These are phyloP conservation scores for Verasper variegatus DNA, from an alignment of 2,113 vertebrate genomes.

Conservation along the genomic window DNA sequence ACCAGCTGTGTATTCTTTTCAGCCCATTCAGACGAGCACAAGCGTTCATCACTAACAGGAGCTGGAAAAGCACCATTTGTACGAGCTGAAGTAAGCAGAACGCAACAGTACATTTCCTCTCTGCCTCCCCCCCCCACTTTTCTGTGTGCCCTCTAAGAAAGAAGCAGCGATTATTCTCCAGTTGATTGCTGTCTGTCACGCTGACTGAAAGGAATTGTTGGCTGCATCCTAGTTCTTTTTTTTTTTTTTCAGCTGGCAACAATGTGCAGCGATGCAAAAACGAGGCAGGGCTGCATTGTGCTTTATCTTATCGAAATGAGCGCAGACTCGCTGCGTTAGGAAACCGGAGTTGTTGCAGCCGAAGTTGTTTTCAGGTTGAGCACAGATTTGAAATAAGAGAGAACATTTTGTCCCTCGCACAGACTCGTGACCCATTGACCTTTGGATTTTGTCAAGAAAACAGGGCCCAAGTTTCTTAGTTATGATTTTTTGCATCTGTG, in stretches of 20 bases:
- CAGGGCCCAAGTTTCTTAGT: too few relatives aligned
- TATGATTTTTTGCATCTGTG: too few relatives aligned
- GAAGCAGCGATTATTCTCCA: constrained; percentile 40
- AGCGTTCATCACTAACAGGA: constrained; percentile 46
- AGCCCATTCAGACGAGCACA: constrained; percentile 33
- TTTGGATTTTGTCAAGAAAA: too few relatives aligned
- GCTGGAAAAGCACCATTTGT: constrained; percentile 34
- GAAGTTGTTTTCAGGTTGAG: constrained; percentile 21
- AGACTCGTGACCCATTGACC: too few relatives aligned
- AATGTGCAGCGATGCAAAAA: constrained; percentile 34
- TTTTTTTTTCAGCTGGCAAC: constrained; percentile 14
- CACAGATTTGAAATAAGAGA: background rate
- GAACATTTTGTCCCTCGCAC: background rate
- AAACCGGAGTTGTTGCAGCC: constrained; percentile 20
- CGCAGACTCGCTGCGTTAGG: constrained; percentile 1
- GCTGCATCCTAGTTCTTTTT: constrained; percentile 23
- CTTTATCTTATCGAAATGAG: constrained; percentile 41
- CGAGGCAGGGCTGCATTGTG: constrained; percentile 30
- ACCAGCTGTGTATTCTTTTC: constrained; percentile 49
- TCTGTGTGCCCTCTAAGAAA: constrained; percentile 20
- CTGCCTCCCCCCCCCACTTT: background rate
- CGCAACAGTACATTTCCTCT: constrained; percentile 28
- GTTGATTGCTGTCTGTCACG: constrained; percentile 55
- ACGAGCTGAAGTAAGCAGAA: constrained; percentile 41
- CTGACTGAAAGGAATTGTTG: constrained; percentile 47